Evolutionary conservation across 1,140 invertebrate genomes (phyloP).

Genomic region (Planococcus citri): DNA sequence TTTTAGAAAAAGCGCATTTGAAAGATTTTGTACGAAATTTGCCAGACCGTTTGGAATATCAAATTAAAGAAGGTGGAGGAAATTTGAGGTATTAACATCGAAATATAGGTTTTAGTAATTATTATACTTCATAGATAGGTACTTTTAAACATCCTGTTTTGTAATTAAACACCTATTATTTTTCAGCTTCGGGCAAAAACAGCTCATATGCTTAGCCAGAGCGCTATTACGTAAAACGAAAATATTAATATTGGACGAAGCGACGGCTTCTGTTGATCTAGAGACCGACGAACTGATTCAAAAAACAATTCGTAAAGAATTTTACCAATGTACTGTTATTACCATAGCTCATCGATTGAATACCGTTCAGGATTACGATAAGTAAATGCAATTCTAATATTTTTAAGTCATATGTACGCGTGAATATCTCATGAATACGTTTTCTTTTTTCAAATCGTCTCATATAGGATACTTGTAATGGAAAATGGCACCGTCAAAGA

Average conservation of each 20-base stretch:
- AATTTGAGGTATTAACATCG: conserved; percentile 53
- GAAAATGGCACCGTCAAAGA: conserved; percentile 42
- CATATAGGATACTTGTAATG: not conserved
- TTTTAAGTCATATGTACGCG: not conserved
- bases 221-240: conserved; percentile 60
- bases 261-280: conserved; percentile 65
- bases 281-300: conserved; percentile 56
- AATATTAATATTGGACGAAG: conserved; percentile 66
- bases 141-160: not conserved
- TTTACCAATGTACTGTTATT: conserved; percentile 52
- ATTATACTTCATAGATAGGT: too few relatives aligned
- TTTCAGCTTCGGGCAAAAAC: conserved; percentile 65
- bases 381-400: conserved; percentile 25
- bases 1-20: conserved; percentile 52
- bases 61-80: conserved; percentile 23
- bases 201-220: conserved; percentile 63
- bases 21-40: conserved; percentile 54
- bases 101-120: not conserved
- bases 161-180: not conserved
- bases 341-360: conserved; percentile 73
- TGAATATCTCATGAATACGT: too few relatives aligned
- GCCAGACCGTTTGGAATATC: conserved; percentile 27
- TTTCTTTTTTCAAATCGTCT: not conserved
- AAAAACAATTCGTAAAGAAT: conserved; percentile 44
- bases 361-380: conserved; percentile 84